Percentiles rank a stretch among this genome's conserved stretches.
These are phyloP conservation scores for Macrophya annulata DNA, from an alignment of 2,888 invertebrate genomes.

Conservation along the genomic window DNA sequence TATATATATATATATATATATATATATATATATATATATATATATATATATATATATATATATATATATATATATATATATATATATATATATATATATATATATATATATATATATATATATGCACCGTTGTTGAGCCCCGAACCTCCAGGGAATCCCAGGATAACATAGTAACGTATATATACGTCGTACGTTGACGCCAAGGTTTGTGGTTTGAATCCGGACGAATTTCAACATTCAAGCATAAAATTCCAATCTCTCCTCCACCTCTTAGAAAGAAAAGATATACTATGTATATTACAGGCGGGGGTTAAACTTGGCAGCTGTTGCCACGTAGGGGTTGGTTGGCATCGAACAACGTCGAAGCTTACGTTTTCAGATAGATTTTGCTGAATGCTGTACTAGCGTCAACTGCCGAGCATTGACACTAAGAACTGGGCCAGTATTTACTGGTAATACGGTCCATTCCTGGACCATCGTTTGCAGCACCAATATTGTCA, in stretches of 20 bases:
- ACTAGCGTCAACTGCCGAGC: background rate
- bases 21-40: too few species aligned
- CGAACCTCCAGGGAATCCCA: constrained; percentile 27
- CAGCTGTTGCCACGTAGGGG: constrained; percentile 60
- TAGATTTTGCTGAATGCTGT: background rate
- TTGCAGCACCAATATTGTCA: background rate
- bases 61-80: too few species aligned
- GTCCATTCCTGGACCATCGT: background rate
- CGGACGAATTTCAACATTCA: constrained; percentile 55
- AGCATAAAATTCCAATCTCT: constrained; percentile 72
- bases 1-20: too few species aligned
- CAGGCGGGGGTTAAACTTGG: constrained; percentile 58
- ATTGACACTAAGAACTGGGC: background rate
- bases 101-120: too few species aligned
- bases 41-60: too few species aligned
- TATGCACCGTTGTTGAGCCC: constrained; percentile 16
- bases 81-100: too few species aligned
- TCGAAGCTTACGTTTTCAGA: background rate
- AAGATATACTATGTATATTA: background rate
- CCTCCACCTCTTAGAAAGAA: constrained; percentile 56
- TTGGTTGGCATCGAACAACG: constrained; percentile 1
- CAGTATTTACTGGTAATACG: background rate
- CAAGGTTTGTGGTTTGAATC: background rate
- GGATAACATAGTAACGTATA: constrained; percentile 9
- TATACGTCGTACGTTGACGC: constrained; percentile 6